Conservation (phyloP, 2,888 invertebrate species). For the Hydrotaea diabolus region DNA sequence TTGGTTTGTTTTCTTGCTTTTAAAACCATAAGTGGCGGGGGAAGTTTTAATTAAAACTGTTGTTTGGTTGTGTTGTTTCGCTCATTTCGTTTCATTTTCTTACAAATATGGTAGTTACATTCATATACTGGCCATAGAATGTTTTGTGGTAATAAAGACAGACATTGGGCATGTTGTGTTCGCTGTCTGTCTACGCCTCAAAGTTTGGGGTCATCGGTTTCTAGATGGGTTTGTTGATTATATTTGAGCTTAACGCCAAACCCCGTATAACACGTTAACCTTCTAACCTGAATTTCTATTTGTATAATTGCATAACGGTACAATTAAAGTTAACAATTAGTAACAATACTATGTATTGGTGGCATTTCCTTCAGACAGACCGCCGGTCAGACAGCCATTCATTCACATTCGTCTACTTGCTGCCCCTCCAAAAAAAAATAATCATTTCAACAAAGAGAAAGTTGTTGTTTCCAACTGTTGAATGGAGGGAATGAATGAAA, state of each 20-base stretch:
- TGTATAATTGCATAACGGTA: conserved; percentile 36
- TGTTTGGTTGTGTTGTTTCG: background rate
- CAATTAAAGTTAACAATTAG: conserved; percentile 32
- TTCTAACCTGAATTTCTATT: conserved; percentile 31
- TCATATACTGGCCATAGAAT: background rate
- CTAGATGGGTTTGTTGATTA: conserved; percentile 4
- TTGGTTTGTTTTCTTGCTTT: background rate
- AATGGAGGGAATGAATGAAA: conserved; percentile 20
- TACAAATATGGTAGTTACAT: conserved; percentile 20
- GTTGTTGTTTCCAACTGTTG: conserved; percentile 25
- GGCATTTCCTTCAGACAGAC: conserved; percentile 1
- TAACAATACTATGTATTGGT: background rate
- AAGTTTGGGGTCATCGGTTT: conserved; percentile 32
- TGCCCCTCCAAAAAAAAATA: background rate
- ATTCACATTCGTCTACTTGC: conserved; percentile 11
- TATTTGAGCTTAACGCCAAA: too few species aligned
- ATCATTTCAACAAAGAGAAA: conserved; percentile 52
- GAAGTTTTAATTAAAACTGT: conserved; percentile 9
- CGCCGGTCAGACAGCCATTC: background rate
- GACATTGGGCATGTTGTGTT: background rate
- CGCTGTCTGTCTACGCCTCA: background rate
- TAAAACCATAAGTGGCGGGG: background rate
- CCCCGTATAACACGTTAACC: conserved; percentile 22
- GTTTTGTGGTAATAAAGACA: conserved; percentile 9
- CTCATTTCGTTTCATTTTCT: background rate